Conservation (phyloP, 2,797 vertebrate genomes). For the Sebastiscus tertius region DNA sequence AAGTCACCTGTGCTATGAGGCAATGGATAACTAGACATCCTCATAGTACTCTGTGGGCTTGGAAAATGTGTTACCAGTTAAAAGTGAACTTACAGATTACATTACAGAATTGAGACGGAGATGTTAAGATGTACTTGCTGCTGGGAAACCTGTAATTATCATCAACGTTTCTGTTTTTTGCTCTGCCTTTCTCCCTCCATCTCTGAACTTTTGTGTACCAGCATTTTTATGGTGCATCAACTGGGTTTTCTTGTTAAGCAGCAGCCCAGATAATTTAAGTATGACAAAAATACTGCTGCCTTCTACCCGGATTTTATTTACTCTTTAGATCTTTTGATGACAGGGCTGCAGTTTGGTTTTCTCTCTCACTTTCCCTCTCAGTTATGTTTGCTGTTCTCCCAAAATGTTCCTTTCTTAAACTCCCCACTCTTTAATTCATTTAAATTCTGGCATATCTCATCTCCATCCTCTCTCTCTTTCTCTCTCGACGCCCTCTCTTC, state of each 20-base stretch:
- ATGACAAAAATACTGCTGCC: background rate
- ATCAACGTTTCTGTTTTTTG: constrained; percentile 2
- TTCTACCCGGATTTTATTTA: constrained; percentile 5
- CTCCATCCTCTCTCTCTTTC: constrained; percentile 14
- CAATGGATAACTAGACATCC: background rate
- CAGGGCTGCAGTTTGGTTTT: constrained; percentile 2
- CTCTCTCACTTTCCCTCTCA: background rate
- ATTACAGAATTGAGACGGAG: constrained; percentile 1
- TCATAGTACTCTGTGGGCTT: background rate
- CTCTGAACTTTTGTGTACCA: background rate
- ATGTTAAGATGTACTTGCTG: constrained; percentile 15
- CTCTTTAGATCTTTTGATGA: constrained; percentile 5
- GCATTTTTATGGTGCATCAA: constrained; percentile 7
- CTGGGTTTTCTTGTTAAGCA: background rate
- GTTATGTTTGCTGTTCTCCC: background rate
- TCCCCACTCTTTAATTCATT: constrained; percentile 3
- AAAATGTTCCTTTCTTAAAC: constrained; percentile 1
- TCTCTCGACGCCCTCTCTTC: constrained; percentile 13
- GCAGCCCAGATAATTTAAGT: background rate
- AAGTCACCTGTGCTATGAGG: constrained; percentile 36
- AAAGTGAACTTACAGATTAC: background rate
- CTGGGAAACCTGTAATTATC: constrained; percentile 42
- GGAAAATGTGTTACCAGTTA: background rate
- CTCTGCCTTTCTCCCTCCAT: background rate
- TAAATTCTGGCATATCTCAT: constrained; percentile 11